A percentile compares a stretch with the other conserved stretches of the same genome.
These are phyloP conservation scores for Xenus cinereus DNA, from an alignment of 2,113 vertebrate species.

Conservation along the genomic window DNA sequence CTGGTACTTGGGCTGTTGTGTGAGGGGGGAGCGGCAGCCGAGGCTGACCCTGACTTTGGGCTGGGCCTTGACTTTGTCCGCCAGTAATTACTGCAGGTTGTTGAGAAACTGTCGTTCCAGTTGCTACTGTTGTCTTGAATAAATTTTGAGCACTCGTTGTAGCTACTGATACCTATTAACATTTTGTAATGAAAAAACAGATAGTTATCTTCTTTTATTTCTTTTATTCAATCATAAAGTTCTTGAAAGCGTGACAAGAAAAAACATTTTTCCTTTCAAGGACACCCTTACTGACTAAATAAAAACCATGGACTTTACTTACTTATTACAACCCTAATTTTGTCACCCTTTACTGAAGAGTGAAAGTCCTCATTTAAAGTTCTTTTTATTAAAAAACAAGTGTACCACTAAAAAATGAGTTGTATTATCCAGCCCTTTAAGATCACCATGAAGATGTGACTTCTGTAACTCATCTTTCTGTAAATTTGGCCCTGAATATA, in stretches of 20 bases:
- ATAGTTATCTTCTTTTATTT: not conserved
- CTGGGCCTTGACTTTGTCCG: constrained; percentile 57
- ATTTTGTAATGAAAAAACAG: not conserved
- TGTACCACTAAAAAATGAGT: not conserved
- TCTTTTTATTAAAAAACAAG: not conserved
- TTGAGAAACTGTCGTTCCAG: constrained; percentile 74
- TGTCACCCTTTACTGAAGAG: not conserved
- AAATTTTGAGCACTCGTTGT: not conserved
- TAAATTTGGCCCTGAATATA: not conserved
- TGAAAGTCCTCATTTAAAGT: not conserved
- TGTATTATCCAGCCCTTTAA: not conserved
- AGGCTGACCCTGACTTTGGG: constrained; percentile 45
- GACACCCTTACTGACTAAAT: not conserved
- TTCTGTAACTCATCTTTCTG: not conserved
- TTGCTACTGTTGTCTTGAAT: constrained; percentile 57
- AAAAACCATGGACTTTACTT: not conserved
- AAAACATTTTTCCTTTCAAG: not conserved
- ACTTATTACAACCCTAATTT: not conserved
- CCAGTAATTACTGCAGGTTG: constrained; percentile 63
- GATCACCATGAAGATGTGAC: not conserved
- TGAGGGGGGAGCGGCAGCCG: constrained; percentile 10
- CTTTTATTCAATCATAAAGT: not conserved
- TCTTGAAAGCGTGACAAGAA: not conserved
- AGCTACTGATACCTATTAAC: constrained; percentile 27
- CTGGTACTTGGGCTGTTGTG: constrained; percentile 37